Evolutionary conservation across 2,113 vertebrate species (phyloP), one percentile per base, ranked within the genome.

Genomic region (Percopsis transmontana): DNA sequence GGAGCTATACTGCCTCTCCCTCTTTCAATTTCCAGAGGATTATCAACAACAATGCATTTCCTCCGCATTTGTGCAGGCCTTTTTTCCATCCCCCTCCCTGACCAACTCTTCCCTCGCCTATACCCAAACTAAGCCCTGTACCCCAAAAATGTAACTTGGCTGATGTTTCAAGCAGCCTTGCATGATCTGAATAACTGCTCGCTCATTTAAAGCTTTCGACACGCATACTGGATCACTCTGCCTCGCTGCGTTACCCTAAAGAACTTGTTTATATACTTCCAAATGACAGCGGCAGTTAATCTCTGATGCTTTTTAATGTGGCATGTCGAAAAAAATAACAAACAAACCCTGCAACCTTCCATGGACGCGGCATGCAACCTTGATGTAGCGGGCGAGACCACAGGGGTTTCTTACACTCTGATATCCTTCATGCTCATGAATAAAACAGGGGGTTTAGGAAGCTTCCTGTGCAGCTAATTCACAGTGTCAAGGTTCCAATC

Each of bases 401-500:
- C 89, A 83, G 92, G 92, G 91, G 91, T 91, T 93, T 93, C 89
- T 90, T 82, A 77, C 82, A 75, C 81, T 88, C 74, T 76, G 83
- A 89, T 89, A 92, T 90, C 81, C 85, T 91, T 90, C 83, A 89
- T 87, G 88, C 89, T 91, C 90, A 92, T 92, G 92, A 92, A 93
- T 93, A 92, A 93, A 92, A 91, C 88, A 91, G 76, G 76, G 85
- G 91, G 86, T 92, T 91, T 92, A 91, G 87, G 88, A 87, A 86
- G 88, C 87, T 91, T 92, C 90, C 89, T 87, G 87, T 89, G 91
- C 87, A 84, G 85, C 86, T 91, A 93, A 91, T 91, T 90, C 87
- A 87, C 84, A 88, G 71, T 80, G 87, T 86, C 11, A 81, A 85
- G 85, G 79, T 84, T 89, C 85, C 89, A 88, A 89, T 91, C 89